Conservation (phyloP, 2,113 vertebrate genomes). For the Oryctolagus cuniculus region mOryCun1.1 NC_091438.1:143883501-143884000, state of each 20-base stretch:
- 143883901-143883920: background rate
- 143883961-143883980: background rate
- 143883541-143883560: background rate
- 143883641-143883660: background rate
- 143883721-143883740: slow-evolving; percentile 17
- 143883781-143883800: background rate
- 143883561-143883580: background rate
- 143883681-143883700: slow-evolving; percentile 3
- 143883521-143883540: background rate
- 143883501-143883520: background rate
- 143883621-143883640: background rate
- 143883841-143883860: background rate
- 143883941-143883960: slow-evolving; percentile 37
- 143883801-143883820: background rate
- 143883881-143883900: slow-evolving; percentile 18
- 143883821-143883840: background rate
- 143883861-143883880: background rate
- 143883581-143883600: background rate
- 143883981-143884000: background rate
- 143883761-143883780: background rate
- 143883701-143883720: background rate
- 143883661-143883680: slow-evolving; percentile 16
- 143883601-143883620: slow-evolving; percentile 9
- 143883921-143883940: slow-evolving; percentile 2
- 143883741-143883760: slow-evolving; percentile 37